Base-by-base conservation (phyloP, 1,140 invertebrate genomes). In the Lysiphlebus fabarum region DNA sequence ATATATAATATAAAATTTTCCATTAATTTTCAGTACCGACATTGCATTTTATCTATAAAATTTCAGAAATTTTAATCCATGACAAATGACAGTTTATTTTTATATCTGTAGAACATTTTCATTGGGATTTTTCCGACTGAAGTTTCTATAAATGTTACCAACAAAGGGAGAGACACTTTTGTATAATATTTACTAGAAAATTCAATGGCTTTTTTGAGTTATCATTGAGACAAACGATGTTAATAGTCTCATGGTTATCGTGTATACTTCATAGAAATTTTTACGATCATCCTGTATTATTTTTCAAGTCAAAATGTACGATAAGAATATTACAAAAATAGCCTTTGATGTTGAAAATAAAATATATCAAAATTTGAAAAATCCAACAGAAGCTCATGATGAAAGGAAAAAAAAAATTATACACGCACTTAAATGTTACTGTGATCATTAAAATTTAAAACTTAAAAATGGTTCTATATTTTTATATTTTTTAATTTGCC, bases 281-380 rank as follows among this genome's bases (percentile, higher is more conserved):
- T 72, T 71, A 72, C 64, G 66, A 61, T 26, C 62, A 66, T 58
- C 69, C 69, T 63, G 64, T 65, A 61, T 58, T 64, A 66, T 71
- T 65, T 67, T 63, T 58, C 57, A 42, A 59, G 57, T 63, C 54
- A 26, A 26, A 26, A 26, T 26, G 17, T 26, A 26, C 17, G 17
- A 26, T 26, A 26, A 26, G 17, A n/a, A n/a, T 26, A 26, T 26
- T 26, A 26, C 17, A 26, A 26, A 26, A 26, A 61, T 17, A 11
- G 6, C 11, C 51, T 17, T 10, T 33, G 56, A 53, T 34, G 53
- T 51, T 34, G 9, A 8, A 40, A 40, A 11, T 2, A 26, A 4
- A 26, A 26, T 1, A 26, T 26, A 26, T n/a, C n/a, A 26, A 26
- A 26, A 26, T 26, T 26, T 4, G 4, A 26, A 26, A 26, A 26